phyloP scores from a whole-genome alignment of 2,797 vertebrate genomes.

The Aselliscus stoliczkanus region DNA sequence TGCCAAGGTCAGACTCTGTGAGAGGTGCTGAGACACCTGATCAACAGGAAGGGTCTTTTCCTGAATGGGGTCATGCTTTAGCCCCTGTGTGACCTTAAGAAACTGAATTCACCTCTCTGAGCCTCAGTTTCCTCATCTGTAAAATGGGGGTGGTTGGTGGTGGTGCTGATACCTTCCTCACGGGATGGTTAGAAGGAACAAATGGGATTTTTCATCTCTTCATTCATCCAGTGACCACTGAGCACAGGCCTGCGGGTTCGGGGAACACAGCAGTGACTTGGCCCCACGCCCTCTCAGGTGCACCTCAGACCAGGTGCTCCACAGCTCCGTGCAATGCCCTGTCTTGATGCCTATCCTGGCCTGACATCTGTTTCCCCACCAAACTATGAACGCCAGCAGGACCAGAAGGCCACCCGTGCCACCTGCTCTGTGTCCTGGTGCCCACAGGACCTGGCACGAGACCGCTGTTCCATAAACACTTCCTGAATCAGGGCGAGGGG shows the following conservation, averaged over 20 bases:
- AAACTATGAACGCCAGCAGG: not conserved
- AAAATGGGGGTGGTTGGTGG: not conserved
- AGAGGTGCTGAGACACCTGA: not conserved
- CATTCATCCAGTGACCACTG: not conserved
- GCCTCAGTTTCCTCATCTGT: not conserved
- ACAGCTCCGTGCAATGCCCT: accelerated
- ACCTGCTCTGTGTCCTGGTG: not conserved
- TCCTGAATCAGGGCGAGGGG: not conserved
- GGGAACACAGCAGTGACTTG: not conserved
- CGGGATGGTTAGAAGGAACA: not conserved
- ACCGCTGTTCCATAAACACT: not conserved
- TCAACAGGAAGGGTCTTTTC: not conserved
- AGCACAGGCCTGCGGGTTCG: not conserved
- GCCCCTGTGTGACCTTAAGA: not conserved
- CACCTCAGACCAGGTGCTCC: not conserved
- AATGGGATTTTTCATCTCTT: not conserved
- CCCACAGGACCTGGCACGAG: not conserved
- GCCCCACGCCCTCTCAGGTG: not conserved
- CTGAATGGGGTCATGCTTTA: not conserved
- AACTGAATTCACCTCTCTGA: not conserved
- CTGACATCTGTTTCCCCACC: not conserved
- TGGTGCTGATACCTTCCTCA: not conserved
- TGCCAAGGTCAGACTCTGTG: not conserved
- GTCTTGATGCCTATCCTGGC: not conserved
- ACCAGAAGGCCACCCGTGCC: not conserved